Percentiles rank a stretch among this genome's conserved stretches.
Conservation (phyloP, 2,797 vertebrate genomes). For the Lophotriccus pileatus region DNA sequence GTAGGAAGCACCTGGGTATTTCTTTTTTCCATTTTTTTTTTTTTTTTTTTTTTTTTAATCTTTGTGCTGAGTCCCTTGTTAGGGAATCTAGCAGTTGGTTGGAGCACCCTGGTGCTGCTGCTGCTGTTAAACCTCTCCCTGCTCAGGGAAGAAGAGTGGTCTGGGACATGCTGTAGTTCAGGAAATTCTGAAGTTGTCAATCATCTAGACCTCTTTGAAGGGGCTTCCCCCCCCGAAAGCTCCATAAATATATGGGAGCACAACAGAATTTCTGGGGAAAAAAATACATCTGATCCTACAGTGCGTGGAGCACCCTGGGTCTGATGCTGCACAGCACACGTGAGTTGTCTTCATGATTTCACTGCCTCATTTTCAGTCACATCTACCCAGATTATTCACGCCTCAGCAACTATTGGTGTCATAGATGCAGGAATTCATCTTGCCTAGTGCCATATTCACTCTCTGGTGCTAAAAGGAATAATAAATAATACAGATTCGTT, state of each 20-base stretch:
- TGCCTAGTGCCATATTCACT: neutral
- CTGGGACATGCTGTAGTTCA: neutral
- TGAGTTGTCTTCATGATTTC: neutral
- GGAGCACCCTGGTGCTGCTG: neutral
- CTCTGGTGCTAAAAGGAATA: conserved; percentile 15
- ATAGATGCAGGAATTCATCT: neutral
- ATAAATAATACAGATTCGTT: conserved; percentile 7
- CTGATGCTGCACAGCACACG: neutral
- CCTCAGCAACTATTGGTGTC: neutral
- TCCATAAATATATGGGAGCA: neutral
- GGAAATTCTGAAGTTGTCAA: accelerated
- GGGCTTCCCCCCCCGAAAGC: neutral
- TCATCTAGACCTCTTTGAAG: neutral
- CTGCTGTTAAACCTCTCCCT: neutral
- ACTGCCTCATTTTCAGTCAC: neutral
- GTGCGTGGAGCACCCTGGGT: neutral
- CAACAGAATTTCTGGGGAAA: neutral
- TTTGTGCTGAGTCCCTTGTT: neutral
- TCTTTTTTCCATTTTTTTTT: neutral
- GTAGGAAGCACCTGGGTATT: neutral
- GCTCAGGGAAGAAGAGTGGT: neutral
- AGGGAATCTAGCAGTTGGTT: neutral
- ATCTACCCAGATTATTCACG: neutral
- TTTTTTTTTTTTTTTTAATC: neutral
- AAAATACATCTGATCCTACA: neutral